Evolutionary conservation across 1,140 invertebrate species (phyloP).

Genomic region (Anastrepha ludens): DNA sequence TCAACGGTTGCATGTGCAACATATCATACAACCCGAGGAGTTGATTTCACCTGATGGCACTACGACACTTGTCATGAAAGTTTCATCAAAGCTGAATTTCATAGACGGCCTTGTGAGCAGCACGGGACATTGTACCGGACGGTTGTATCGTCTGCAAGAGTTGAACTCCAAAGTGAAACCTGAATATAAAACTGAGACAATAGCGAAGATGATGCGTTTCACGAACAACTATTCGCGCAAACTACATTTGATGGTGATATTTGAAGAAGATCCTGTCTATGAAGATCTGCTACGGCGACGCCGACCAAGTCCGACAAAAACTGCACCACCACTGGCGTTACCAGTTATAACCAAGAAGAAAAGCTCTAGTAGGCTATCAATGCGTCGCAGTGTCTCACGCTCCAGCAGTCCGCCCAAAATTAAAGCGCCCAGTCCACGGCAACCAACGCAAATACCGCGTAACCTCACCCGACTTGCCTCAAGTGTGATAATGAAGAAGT

Average conservation of each 20-base stretch:
- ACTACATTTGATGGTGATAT: conserved; percentile 38
- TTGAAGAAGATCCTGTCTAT: conserved; percentile 40
- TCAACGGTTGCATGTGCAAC: not conserved
- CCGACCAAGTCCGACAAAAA: not conserved
- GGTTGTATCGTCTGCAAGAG: conserved; percentile 36
- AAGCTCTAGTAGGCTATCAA: not conserved
- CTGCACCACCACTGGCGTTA: not conserved
- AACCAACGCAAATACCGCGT: not conserved
- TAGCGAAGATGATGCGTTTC: conserved; percentile 49
- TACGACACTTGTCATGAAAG: conserved; percentile 17
- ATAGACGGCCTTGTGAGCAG: not conserved
- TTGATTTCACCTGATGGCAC: conserved; percentile 14
- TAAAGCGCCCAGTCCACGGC: not conserved
- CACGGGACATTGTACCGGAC: not conserved
- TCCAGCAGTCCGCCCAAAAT: not conserved
- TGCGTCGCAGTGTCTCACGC: not conserved
- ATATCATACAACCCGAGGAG: conserved; percentile 28
- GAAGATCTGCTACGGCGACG: conserved; percentile 30
- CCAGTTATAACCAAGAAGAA: not conserved
- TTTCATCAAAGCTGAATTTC: conserved; percentile 32
- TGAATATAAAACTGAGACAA: conserved; percentile 41
- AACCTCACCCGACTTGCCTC: not conserved
- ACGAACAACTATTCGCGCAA: conserved; percentile 38
- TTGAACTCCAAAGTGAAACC: not conserved
- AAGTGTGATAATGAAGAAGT: not conserved